phyloP scores from a whole-genome alignment of 2,888 invertebrate genomes.

The Zaprionus bogoriensis region DNA sequence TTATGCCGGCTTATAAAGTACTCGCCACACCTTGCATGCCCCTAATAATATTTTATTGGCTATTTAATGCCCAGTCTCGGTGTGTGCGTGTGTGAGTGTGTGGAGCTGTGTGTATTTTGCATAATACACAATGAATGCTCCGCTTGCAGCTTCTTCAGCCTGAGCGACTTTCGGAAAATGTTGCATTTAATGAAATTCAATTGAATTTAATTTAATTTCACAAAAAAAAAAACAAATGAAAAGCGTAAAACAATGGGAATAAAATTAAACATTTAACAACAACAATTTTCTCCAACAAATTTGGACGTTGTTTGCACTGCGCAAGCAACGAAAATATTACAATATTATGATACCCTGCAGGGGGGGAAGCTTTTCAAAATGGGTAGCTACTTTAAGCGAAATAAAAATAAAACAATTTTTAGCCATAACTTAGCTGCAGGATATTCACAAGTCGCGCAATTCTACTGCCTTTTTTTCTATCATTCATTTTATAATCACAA shows the following conservation, averaged over 20 bases:
- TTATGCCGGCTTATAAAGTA: conserved; percentile 24
- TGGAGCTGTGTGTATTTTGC: neutral
- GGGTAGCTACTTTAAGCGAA: neutral
- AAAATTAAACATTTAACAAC: conserved; percentile 27
- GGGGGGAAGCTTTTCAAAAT: neutral
- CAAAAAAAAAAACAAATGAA: conserved; percentile 53
- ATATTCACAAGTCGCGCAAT: neutral
- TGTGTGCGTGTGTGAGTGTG: conserved; percentile 9
- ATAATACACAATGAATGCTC: neutral
- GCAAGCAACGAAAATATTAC: conserved; percentile 4
- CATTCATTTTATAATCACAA: conserved; percentile 48
- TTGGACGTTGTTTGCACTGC: conserved; percentile 15
- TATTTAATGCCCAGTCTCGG: conserved; percentile 1
- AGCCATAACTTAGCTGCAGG: no score
- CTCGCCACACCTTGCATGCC: conserved; percentile 14
- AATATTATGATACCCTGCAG: conserved; percentile 12
- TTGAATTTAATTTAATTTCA: conserved; percentile 60
- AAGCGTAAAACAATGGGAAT: conserved; percentile 23
- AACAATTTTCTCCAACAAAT: conserved; percentile 9
- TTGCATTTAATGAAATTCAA: conserved; percentile 58
- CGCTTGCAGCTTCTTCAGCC: neutral
- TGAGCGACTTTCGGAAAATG: conserved; percentile 12
- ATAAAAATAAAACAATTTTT: neutral
- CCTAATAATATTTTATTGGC: conserved; percentile 15
- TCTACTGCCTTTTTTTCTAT: no score